Evolutionary conservation across 2,888 invertebrate genomes (phyloP), one percentile per base, ranked within the genome.

Genomic region (Agapostemon virescens): DNA sequence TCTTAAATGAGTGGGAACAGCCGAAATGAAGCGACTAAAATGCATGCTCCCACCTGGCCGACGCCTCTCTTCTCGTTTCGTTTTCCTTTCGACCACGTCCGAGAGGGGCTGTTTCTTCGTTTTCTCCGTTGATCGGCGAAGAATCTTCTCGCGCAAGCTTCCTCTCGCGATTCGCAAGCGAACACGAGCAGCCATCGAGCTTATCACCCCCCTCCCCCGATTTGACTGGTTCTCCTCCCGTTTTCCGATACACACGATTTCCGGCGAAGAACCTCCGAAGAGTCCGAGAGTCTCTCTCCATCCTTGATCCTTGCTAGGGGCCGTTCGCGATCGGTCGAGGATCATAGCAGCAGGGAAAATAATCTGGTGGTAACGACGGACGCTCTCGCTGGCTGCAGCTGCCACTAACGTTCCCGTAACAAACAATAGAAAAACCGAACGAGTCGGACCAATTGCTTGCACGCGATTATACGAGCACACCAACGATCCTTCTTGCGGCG

Each of bases 21-120:
- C 11, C 74, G 78, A 88, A 89, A 89, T 88, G 89, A 89, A 89
- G 86, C 89, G 84, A 89, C 88, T 89, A 89, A 89, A 89, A 89
- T 89, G 88, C 89, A 89, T 89, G 85, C 84, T 84, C 80, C 77
- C 82, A 78, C 69, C 67, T 63, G 17, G 69, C 61, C 33, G 61
- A 20, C 61, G 61, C 61, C 61, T 68, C 61, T 68, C 81, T 70
- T 74, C 77, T 26, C 64, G 69, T 71, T 80, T 83, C 79, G 71
- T 77, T 61, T 61, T 74, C 84, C 77, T 80, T 75, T 80, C 72
- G 40, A n/a, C 38, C 68, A 45, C 67, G 58, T 58, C 72, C 13
- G n/a, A n/a, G n/a, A 40, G 61, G 70, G 61, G 11, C 61, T 55
- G 66, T 45, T 80, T 84, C 79, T 64, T 72, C 77, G 20, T 69